These are phyloP conservation scores for Periophthalmus modestus DNA, from an alignment of 2,113 vertebrate species.

Conservation along the genomic window DNA sequence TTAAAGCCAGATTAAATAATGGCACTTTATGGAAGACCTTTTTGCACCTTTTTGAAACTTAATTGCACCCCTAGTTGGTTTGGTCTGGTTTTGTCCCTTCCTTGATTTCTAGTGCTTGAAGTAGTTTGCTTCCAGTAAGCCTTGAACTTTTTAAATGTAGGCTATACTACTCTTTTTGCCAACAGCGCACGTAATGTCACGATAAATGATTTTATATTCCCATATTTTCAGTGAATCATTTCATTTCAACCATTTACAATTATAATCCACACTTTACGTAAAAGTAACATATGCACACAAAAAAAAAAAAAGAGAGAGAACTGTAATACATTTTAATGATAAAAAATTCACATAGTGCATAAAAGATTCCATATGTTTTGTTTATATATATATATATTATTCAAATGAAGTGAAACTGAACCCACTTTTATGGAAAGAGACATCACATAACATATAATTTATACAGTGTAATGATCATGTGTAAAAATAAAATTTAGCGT, in stretches of 20 bases:
- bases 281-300: constrained; percentile 69
- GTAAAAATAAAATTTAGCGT: neutral
- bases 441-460: neutral
- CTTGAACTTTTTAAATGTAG: no score
- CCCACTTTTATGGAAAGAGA: neutral
- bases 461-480: neutral
- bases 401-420: neutral
- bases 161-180: neutral
- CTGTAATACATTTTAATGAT: constrained; percentile 30
- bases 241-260: constrained; percentile 67
- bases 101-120: no score
- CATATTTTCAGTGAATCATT: constrained; percentile 64
- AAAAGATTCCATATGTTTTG: neutral
- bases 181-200: neutral
- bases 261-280: constrained; percentile 75
- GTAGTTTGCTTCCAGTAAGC: no score
- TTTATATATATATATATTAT: neutral
- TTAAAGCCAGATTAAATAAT: no score
- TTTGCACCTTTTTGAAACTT: no score
- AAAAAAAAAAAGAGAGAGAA: constrained; percentile 61
- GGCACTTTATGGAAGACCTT: no score
- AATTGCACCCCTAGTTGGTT: no score
- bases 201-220: constrained; percentile 59
- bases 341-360: constrained; percentile 1
- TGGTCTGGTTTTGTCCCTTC: no score